phyloP scores from a whole-genome alignment of 2,888 invertebrate genomes.

The Parnassius glacialis region DNA sequence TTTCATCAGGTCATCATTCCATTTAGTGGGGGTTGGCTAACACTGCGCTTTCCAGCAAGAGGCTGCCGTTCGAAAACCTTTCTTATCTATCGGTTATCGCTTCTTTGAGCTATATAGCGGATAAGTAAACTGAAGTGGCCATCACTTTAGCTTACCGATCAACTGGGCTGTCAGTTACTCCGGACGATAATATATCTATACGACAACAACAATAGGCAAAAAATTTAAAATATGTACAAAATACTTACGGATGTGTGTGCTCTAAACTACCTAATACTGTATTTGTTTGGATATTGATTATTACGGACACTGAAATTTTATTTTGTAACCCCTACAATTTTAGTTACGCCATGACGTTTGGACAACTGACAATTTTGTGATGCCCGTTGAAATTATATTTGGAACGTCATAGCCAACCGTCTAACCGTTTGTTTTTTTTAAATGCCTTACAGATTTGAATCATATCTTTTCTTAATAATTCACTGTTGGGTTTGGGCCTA shows the following conservation, averaged over 20 bases:
- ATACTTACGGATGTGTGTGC: conserved; percentile 51
- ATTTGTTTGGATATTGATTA: conserved; percentile 39
- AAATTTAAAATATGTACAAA: neutral
- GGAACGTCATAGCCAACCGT: conserved; percentile 43
- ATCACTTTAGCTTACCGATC: too few species aligned
- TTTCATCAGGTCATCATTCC: too few species aligned
- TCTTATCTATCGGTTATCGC: too few species aligned
- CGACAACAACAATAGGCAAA: too few species aligned
- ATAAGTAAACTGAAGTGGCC: too few species aligned
- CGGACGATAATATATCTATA: too few species aligned
- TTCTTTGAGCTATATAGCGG: too few species aligned
- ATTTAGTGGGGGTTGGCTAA: too few species aligned
- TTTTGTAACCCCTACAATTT: conserved; percentile 72
- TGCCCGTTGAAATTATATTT: conserved; percentile 43
- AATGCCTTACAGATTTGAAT: neutral
- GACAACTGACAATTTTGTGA: conserved; percentile 52
- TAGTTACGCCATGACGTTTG: conserved; percentile 47
- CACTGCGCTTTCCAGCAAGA: too few species aligned
- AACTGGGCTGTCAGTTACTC: too few species aligned
- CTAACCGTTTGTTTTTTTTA: conserved; percentile 6
- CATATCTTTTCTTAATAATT: too few species aligned
- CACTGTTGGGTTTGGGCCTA: neutral
- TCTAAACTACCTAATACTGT: neutral
- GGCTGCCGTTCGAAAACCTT: too few species aligned
- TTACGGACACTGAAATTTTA: conserved; percentile 73